Evolutionary conservation across 2,797 vertebrate genomes (phyloP).

Genomic region (Acipenser ruthenus): DNA sequence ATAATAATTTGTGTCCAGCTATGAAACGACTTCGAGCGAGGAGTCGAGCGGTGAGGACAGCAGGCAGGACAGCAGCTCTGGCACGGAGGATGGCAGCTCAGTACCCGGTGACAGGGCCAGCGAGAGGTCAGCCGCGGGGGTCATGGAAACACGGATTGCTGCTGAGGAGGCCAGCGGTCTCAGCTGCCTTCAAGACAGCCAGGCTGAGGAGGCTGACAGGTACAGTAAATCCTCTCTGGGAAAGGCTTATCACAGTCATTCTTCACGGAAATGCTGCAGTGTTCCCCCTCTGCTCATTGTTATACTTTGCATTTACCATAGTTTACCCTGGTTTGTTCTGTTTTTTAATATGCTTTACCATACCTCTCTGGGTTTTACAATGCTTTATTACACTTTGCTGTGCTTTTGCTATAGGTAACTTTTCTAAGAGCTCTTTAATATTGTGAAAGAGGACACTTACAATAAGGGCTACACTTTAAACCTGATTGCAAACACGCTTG

Average conservation of each 20-base stretch:
- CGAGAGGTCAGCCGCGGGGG: constrained; percentile 17
- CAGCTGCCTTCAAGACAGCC: constrained; percentile 33
- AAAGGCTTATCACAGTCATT: neutral
- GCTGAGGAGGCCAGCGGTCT: constrained; percentile 28
- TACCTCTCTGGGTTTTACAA: too few relatives aligned
- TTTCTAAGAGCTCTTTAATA: too few relatives aligned
- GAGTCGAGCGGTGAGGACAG: constrained; percentile 86
- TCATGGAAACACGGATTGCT: constrained; percentile 15
- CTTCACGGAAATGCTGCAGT: neutral
- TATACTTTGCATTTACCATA: too few relatives aligned
- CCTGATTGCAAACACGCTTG: too few relatives aligned
- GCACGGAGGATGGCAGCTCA: constrained; percentile 30
- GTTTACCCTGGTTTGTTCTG: too few relatives aligned
- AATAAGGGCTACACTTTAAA: too few relatives aligned
- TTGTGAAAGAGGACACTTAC: too few relatives aligned
- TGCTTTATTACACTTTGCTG: too few relatives aligned
- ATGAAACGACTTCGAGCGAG: constrained; percentile 93
- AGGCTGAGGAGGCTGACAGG: constrained; percentile 46
- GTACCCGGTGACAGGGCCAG: constrained; percentile 35
- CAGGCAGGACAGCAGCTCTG: constrained; percentile 52
- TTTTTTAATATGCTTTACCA: too few relatives aligned
- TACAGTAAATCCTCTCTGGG: neutral
- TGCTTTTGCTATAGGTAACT: too few relatives aligned
- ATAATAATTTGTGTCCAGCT: constrained; percentile 51
- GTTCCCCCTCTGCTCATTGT: too few relatives aligned